Base-by-base conservation (phyloP, 1,140 invertebrate species). In the Steinernema khuongi region DNA sequence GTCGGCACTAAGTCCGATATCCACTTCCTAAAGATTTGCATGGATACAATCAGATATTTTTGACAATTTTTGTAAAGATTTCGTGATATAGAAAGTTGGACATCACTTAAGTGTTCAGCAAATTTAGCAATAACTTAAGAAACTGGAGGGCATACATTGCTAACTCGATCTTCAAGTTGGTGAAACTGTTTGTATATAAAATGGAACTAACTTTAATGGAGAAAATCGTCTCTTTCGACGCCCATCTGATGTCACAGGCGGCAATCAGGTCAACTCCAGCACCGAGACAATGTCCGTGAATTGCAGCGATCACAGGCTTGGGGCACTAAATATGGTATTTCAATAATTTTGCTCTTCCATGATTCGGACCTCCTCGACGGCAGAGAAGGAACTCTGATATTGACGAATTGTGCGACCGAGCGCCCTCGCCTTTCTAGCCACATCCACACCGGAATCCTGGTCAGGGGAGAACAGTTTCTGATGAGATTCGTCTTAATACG, bases 171-270 rank as follows among this genome's bases (percentile, higher is more conserved):
- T n/a, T n/a, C n/a, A n/a, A n/a, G n/a, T n/a, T n/a, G n/a, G n/a
- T n/a, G n/a, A n/a, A n/a, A n/a, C n/a, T n/a, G n/a, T n/a, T n/a
- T n/a, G n/a, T n/a, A n/a, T n/a, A n/a, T n/a, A 22, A 60, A 60
- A 60, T 60, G 11, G 14, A 19, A 91, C 91, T 28, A 88, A 96
- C 93, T 86, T 94, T 94, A 11, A 96, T 90, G 88, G 92, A 91
- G 85, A 97, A 98, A 89, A 90, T 96, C 4, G 94, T 91, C 87
- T 97, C 93, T 77, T 90, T 87, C 0, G 93, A 90, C 85, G 92
- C 94, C 83, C 94, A 96, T 75, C 96, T 89, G 78, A 98, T 93
- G 87, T 97, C 96, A 73, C 92, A 90, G n/a, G 92, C 91, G 60
- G 90, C 90, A 44, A 94, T 90, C 74, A 97, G 87, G 85, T 96